Evolutionary conservation across 1,140 invertebrate species (phyloP).

Genomic region (Mylabris phalerata): DNA sequence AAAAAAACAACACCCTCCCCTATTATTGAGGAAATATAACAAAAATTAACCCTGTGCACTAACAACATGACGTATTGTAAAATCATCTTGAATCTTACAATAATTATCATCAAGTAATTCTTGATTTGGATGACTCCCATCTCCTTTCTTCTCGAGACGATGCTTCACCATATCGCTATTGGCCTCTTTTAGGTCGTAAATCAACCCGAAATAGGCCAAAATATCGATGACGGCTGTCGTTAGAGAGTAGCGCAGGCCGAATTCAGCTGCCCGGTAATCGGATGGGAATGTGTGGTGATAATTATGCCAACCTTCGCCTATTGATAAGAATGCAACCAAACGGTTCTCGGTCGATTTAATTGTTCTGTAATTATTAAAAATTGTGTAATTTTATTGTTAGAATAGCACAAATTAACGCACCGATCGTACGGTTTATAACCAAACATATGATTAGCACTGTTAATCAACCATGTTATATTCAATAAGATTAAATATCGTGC

Average conservation of each 20-base stretch:
- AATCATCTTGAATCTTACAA: too few relatives aligned
- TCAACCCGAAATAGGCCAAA: conserved; percentile 46
- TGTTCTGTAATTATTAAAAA: conserved; percentile 14
- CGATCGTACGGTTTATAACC: conserved; percentile 61
- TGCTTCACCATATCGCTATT: conserved; percentile 46
- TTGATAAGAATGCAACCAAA: conserved; percentile 47
- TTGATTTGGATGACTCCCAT: conserved; percentile 40
- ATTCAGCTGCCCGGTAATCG: conserved; percentile 62
- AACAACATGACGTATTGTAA: too few relatives aligned
- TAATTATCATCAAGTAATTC: too few relatives aligned
- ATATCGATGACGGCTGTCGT: conserved; percentile 47
- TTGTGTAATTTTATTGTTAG: background rate
- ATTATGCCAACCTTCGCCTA: conserved; percentile 70
- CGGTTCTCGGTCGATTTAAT: conserved; percentile 48
- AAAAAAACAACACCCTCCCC: too few relatives aligned
- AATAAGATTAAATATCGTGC: conserved; percentile 63
- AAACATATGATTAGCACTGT: conserved; percentile 67
- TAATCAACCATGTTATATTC: conserved; percentile 82
- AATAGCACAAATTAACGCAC: conserved; percentile 32
- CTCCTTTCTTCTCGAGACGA: conserved; percentile 53
- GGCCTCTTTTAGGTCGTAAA: conserved; percentile 58
- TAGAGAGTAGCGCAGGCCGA: conserved; percentile 42
- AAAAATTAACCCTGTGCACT: too few relatives aligned
- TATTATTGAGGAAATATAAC: too few relatives aligned
- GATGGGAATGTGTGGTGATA: conserved; percentile 75